Evolutionary conservation across 2,888 invertebrate genomes (phyloP).

Genomic region (Clitarchus hookeri): DNA sequence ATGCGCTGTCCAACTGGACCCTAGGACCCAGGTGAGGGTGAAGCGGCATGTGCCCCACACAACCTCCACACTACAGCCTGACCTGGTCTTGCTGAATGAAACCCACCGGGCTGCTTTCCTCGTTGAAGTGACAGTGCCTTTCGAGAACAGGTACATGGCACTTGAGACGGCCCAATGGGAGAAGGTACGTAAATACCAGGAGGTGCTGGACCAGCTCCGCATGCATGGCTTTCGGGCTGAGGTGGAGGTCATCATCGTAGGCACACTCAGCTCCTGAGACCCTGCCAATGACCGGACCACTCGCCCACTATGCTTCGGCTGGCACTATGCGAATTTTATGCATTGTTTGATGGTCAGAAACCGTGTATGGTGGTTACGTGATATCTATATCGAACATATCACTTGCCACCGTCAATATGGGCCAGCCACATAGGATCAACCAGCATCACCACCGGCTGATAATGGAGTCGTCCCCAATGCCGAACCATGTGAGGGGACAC

Average conservation of each 20-base stretch:
- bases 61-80: constrained; percentile 39
- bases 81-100: constrained; percentile 45
- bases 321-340: constrained; percentile 45
- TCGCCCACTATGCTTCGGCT: constrained; percentile 35
- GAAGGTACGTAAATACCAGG: constrained; percentile 45
- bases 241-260: constrained; percentile 47
- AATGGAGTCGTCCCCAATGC: too few relatives aligned
- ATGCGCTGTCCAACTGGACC: background rate
- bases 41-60: background rate
- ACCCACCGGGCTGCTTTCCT: constrained; percentile 41
- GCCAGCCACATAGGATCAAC: too few relatives aligned
- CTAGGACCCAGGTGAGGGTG: background rate
- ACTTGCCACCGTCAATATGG: constrained; percentile 46
- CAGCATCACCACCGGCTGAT: too few relatives aligned
- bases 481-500: too few relatives aligned
- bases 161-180: constrained; percentile 44
- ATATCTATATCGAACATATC: constrained; percentile 50
- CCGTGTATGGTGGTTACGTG: constrained; percentile 47
- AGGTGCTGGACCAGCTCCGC: constrained; percentile 42
- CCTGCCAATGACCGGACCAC: constrained; percentile 46
- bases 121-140: constrained; percentile 49
- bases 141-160: constrained; percentile 47
- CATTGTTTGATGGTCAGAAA: constrained; percentile 47
- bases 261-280: constrained; percentile 46
- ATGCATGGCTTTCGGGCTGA: constrained; percentile 37